A percentile compares a stretch with the other conserved stretches of the same genome.
Conservation (phyloP, 2,888 invertebrate species). For the Napeogenes inachia region DNA sequence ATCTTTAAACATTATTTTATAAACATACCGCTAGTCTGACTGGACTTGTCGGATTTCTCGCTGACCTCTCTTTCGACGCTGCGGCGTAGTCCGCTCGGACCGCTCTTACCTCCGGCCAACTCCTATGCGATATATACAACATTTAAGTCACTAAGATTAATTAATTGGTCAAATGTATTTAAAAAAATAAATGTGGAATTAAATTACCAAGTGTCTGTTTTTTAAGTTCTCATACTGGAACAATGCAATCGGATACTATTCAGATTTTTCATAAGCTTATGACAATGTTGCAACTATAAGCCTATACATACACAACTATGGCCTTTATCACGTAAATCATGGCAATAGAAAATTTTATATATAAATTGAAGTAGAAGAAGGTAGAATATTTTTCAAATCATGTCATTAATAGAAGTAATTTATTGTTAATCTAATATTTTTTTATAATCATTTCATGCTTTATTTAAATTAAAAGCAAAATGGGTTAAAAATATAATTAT, state of each 20-base stretch:
- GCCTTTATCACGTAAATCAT: conserved; percentile 1
- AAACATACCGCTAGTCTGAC: conserved; percentile 52
- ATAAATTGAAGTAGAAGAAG: too few species aligned
- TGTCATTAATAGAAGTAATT: too few species aligned
- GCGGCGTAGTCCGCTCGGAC: conserved; percentile 54
- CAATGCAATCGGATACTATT: background rate
- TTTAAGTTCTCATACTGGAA: background rate
- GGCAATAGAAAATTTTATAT: too few species aligned
- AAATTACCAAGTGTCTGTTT: too few species aligned
- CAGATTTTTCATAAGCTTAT: conserved; percentile 7
- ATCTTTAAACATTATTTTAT: background rate
- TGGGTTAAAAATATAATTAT: background rate
- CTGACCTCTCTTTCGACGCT: conserved; percentile 57
- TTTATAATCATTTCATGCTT: background rate
- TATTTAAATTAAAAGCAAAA: background rate
- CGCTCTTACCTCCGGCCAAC: conserved; percentile 67
- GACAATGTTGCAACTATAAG: conserved; percentile 1
- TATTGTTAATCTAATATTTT: too few species aligned
- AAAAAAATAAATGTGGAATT: too few species aligned
- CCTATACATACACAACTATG: background rate
- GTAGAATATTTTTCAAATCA: too few species aligned
- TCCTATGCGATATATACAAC: conserved; percentile 45
- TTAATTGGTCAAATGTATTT: too few species aligned
- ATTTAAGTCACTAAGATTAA: too few species aligned
- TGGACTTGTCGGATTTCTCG: conserved; percentile 40